Percentiles rank a stretch among this genome's conserved stretches.
phyloP scores from a whole-genome alignment of 1,140 invertebrate genomes.

The Cephus cinctus region DNA sequence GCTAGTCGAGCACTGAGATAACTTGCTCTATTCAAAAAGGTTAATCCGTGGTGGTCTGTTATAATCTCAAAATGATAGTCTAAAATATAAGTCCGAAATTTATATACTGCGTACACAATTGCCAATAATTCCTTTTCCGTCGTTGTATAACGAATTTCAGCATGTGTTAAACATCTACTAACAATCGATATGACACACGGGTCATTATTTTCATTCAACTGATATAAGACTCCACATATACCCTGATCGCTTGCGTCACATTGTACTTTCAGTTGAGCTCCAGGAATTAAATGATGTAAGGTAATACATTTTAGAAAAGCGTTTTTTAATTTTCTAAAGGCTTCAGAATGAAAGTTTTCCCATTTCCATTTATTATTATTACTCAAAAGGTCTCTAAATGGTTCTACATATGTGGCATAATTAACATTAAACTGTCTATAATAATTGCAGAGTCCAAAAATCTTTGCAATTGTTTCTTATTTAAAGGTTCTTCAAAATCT shows the following conservation, averaged over 20 bases:
- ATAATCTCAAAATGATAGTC: constrained; percentile 33
- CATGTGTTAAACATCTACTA: constrained; percentile 12
- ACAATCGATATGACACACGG: constrained; percentile 16
- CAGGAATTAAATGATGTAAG: constrained; percentile 7
- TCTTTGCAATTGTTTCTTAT: constrained; percentile 17
- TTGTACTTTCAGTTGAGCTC: constrained; percentile 10
- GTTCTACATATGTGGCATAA: constrained; percentile 12
- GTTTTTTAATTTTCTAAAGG: constrained; percentile 17
- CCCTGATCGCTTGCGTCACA: constrained; percentile 20
- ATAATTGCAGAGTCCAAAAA: constrained; percentile 21
- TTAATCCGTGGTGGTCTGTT: constrained; percentile 53
- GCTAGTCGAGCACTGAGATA: constrained; percentile 43
- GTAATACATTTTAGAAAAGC: constrained; percentile 11
- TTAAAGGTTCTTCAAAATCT: constrained; percentile 17
- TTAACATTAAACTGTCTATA: constrained; percentile 19
- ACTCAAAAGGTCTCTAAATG: constrained; percentile 17
- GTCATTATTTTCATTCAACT: constrained; percentile 6
- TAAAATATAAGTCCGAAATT: constrained; percentile 31
- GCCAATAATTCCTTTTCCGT: constrained; percentile 40
- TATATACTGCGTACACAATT: constrained; percentile 33
- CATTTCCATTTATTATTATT: constrained; percentile 19
- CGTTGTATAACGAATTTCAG: constrained; percentile 26
- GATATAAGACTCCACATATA: constrained; percentile 22
- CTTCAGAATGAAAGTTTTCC: constrained; percentile 9
- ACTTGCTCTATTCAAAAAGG: constrained; percentile 45